phyloP scores from a whole-genome alignment of 2,888 invertebrate genomes.

The Mesochorus sp. region DNA sequence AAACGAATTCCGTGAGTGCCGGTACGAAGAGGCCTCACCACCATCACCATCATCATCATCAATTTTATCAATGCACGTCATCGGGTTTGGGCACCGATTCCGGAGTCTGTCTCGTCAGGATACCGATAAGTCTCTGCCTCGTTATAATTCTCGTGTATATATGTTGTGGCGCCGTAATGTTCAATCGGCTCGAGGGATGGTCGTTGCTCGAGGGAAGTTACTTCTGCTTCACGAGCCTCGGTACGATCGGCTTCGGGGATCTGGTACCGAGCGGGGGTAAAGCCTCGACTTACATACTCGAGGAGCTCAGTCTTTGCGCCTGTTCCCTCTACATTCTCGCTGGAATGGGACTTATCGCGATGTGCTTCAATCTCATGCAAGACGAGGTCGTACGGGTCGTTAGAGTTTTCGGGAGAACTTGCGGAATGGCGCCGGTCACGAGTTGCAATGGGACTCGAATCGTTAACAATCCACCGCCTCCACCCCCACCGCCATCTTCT shows the following conservation, averaged over 20 bases:
- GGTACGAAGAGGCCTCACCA: slow-evolving; percentile 38
- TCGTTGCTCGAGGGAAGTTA: slow-evolving; percentile 93
- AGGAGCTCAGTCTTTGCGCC: slow-evolving; percentile 88
- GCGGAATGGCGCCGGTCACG: slow-evolving; percentile 68
- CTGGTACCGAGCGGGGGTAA: slow-evolving; percentile 86
- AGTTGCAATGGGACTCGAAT: slow-evolving; percentile 33
- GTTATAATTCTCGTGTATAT: slow-evolving; percentile 94
- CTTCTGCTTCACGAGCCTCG: slow-evolving; percentile 90
- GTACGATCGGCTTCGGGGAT: slow-evolving; percentile 93
- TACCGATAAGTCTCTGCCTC: slow-evolving; percentile 94
- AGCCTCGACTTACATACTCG: slow-evolving; percentile 82
- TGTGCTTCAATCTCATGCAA: slow-evolving; percentile 93
- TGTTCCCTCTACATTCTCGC: slow-evolving; percentile 92
- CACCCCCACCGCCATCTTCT: slow-evolving; percentile 24
- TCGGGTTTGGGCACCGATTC: slow-evolving; percentile 74
- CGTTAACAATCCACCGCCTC: slow-evolving; percentile 28
- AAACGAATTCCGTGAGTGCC: slow-evolving; percentile 7
- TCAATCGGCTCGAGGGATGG: slow-evolving; percentile 96
- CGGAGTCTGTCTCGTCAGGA: slow-evolving; percentile 87
- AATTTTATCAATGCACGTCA: slow-evolving; percentile 72
- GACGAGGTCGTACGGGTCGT: slow-evolving; percentile 87
- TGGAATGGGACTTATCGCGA: slow-evolving; percentile 93
- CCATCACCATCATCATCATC: slow-evolving; percentile 61
- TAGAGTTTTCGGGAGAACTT: slow-evolving; percentile 83
- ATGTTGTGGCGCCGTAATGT: slow-evolving; percentile 93